Evolutionary conservation across 2,888 invertebrate species (phyloP).

Genomic region (Leucozona laternaria): DNA sequence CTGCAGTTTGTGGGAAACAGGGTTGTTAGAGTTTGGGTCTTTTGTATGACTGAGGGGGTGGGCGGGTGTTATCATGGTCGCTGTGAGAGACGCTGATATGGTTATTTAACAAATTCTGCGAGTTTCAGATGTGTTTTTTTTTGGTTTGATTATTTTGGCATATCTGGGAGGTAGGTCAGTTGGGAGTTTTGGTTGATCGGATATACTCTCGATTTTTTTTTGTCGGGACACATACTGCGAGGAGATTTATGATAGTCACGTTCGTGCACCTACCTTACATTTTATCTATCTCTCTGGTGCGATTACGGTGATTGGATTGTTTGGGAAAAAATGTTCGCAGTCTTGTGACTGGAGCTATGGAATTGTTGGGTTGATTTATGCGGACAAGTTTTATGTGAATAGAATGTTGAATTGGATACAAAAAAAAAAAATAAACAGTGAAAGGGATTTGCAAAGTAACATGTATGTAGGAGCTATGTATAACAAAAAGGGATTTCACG

Average conservation of each 20-base stretch:
- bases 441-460: conserved; percentile 12
- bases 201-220: conserved; percentile 68
- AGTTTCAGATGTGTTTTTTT: conserved; percentile 39
- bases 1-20: conserved; percentile 33
- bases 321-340: conserved; percentile 50
- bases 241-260: conserved; percentile 62
- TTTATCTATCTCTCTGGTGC: conserved; percentile 33
- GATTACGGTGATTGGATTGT: conserved; percentile 69
- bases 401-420: conserved; percentile 34
- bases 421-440: conserved; percentile 15
- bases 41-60: too few relatives aligned
- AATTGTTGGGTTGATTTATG: conserved; percentile 55
- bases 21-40: conserved; percentile 38
- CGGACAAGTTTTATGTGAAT: conserved; percentile 34
- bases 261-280: conserved; percentile 23
- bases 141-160: conserved; percentile 19
- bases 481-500: conserved; percentile 1
- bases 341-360: conserved; percentile 47
- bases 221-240: conserved; percentile 51
- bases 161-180: conserved; percentile 58
- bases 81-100: conserved; percentile 14
- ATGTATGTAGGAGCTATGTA: too few relatives aligned
- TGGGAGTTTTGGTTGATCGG: conserved; percentile 45
- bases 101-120: conserved; percentile 64
- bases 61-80: neutral